Evolutionary conservation across 2,797 vertebrate genomes (phyloP).

Genomic region (Psittacula derbiana): DNA sequence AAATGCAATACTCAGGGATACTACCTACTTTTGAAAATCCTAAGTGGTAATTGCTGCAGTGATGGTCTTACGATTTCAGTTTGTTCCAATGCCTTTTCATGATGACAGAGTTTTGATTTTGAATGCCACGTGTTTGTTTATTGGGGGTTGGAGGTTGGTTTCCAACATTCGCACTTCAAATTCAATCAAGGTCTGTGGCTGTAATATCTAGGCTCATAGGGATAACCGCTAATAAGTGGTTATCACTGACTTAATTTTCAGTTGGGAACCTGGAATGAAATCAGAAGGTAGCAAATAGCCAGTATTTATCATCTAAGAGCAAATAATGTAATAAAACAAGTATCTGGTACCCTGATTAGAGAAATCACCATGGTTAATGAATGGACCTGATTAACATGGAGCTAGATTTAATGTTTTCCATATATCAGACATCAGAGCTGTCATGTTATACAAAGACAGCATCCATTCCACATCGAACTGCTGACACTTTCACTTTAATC

Average conservation of each 20-base stretch:
- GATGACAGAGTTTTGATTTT: neutral
- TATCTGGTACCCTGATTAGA: neutral
- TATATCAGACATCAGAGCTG: neutral
- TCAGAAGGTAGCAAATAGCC: neutral
- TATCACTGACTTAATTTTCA: neutral
- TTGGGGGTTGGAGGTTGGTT: neutral
- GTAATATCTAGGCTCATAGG: neutral
- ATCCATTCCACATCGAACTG: neutral
- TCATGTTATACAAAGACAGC: neutral
- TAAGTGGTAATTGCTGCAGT: neutral
- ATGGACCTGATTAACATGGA: neutral
- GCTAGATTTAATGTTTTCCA: neutral
- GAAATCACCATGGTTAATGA: neutral
- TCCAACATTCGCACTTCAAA: neutral
- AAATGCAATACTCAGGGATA: neutral
- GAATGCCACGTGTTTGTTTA: neutral
- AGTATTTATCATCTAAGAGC: neutral
- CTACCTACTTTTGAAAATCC: neutral
- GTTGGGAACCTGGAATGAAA: neutral
- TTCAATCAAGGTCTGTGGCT: neutral
- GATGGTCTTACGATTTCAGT: neutral
- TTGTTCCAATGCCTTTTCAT: neutral
- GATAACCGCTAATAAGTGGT: neutral
- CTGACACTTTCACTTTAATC: neutral
- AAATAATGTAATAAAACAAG: neutral